These are phyloP conservation scores for Eupristina koningsbergeri DNA, from an alignment of 1,140 invertebrate genomes.

Conservation along the genomic window DNA sequence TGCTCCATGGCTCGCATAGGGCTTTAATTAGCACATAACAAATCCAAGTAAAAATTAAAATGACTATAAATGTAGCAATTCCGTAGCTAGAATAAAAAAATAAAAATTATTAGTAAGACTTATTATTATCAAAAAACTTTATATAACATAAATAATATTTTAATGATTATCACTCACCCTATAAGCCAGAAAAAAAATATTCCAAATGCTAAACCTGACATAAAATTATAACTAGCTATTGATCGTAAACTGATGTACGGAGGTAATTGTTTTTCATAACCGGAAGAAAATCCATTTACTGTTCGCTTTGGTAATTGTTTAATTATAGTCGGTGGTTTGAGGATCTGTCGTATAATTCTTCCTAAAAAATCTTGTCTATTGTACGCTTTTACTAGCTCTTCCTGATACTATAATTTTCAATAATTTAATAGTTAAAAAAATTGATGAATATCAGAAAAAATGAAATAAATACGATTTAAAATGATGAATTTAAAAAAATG, in stretches of 20 bases:
- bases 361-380: conserved; percentile 78
- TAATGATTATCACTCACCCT: conserved; percentile 56
- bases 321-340: conserved; percentile 78
- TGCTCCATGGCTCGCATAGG: conserved; percentile 62
- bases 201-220: conserved; percentile 65
- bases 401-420: conserved; percentile 75
- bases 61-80: conserved; percentile 54
- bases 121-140: background rate
- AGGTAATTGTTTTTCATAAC: conserved; percentile 75
- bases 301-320: conserved; percentile 76
- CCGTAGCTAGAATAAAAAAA: conserved; percentile 61
- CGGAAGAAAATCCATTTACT: conserved; percentile 72
- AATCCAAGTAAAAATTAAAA: conserved; percentile 59
- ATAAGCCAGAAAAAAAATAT: conserved; percentile 60
- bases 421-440: background rate
- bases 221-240: conserved; percentile 78
- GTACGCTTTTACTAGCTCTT: conserved; percentile 77
- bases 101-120: background rate
- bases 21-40: conserved; percentile 63
- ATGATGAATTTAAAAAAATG: too few species aligned
- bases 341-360: conserved; percentile 77
- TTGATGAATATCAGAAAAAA: too few species aligned
- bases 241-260: conserved; percentile 81
- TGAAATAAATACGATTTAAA: too few species aligned
- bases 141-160: too few species aligned